Base-by-base conservation (phyloP, 2,113 vertebrate genomes). In the Perca flavescens region DNA sequence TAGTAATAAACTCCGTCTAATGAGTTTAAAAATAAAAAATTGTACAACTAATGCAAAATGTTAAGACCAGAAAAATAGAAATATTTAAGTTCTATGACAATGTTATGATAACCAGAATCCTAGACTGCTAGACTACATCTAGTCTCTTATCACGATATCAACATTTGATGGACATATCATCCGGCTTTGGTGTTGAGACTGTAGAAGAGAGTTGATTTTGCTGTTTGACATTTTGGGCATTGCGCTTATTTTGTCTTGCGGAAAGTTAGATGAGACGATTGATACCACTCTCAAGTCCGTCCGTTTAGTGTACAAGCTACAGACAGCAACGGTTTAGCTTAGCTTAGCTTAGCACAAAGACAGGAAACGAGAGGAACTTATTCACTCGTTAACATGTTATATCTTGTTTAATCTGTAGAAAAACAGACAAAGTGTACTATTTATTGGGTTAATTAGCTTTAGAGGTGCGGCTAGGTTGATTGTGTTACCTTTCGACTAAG, bases 301-400 rank as follows among this genome's bases (percentile, higher is more conserved):
- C 36, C 36, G 7, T 40, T 40, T 40, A 40, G 36, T n/a, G 36
- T 53, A 2, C 28, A 36, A 69, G 49, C 50, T 49, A 10, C 14
- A 66, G 47, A 5, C 25, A 36, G 17, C n/a, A 12, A 28, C 10
- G 1, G 4, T 16, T 63, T 56, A 66, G 62, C 50, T 76, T 52
- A 66, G 62, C 50, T 76, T 52, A 49, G 74, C 49, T 61, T 67
- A 68, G 57, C 70, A 31, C 4, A 68, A 47, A 2, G 25, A 40
- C 78, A 40, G 43, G 52, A 57, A 66, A 57, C 2, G 8, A 40
- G 40, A 40, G 40, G 40, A 40, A 40, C 40, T 40, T 10, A 40
- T 40, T 40, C 2, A 1, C 40, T 40, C 40, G 40, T 40, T 40
- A 40, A 10, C 40, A 10, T 10, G 10, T n/a, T 25, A 13, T 5